phyloP scores from a whole-genome alignment of 1,140 invertebrate genomes.

The Meloidogyne hapla region DNA sequence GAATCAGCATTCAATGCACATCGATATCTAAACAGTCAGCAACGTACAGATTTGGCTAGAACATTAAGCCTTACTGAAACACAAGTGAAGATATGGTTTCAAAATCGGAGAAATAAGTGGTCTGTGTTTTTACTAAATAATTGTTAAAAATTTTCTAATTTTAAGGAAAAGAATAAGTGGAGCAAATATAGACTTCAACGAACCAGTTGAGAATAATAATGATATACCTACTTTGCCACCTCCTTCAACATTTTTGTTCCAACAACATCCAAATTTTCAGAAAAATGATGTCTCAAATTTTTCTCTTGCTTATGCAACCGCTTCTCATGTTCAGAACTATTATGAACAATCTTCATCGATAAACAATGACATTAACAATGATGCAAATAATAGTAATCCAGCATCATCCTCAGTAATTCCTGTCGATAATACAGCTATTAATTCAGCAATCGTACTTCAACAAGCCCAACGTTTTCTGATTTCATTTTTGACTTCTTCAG shows the following conservation, averaged over 20 bases:
- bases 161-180: not conserved
- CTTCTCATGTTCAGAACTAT: no score
- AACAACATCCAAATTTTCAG: not conserved
- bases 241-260: not conserved
- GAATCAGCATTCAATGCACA: not conserved
- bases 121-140: not conserved
- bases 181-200: not conserved
- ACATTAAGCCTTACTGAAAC: conserved; percentile 16
- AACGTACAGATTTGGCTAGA: conserved; percentile 10
- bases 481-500: not conserved
- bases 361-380: not conserved
- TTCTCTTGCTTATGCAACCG: not conserved
- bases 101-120: conserved; percentile 85
- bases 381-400: no score
- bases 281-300: not conserved
- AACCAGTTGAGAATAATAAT: not conserved
- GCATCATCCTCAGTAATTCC: no score
- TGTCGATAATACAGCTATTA: no score
- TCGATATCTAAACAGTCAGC: conserved; percentile 18
- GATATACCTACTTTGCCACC: not conserved
- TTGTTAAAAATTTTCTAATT: not conserved
- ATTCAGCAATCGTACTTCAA: not conserved
- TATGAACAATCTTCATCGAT: not conserved
- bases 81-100: conserved; percentile 81
- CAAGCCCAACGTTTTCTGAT: not conserved